These are phyloP conservation scores for Amia ocellicauda DNA, from an alignment of 2,113 vertebrate species.

Conservation along the genomic window DNA sequence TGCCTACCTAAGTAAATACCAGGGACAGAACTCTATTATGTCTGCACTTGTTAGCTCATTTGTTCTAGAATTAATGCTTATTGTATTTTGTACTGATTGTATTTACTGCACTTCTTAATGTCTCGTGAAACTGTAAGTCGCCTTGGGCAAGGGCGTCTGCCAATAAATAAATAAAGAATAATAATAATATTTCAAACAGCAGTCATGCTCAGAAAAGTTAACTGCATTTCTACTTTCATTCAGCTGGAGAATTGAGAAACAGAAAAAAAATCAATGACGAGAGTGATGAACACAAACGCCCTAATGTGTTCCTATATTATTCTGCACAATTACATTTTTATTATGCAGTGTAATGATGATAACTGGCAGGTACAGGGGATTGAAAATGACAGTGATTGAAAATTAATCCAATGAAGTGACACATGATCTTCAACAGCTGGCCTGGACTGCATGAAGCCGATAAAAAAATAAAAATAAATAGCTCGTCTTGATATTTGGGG, in stretches of 20 bases:
- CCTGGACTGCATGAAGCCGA: slow-evolving; percentile 49
- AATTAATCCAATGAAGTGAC: slow-evolving; percentile 73
- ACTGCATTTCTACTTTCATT: no score
- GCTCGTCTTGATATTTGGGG: slow-evolving; percentile 14
- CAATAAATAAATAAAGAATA: no score
- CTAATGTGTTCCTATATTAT: slow-evolving; percentile 69
- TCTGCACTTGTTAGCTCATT: no score
- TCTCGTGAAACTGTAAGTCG: no score
- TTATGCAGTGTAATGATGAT: slow-evolving; percentile 61
- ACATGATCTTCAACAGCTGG: slow-evolving; percentile 64
- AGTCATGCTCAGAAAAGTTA: no score
- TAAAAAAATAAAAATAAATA: slow-evolving; percentile 36
- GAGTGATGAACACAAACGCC: slow-evolving; percentile 60
- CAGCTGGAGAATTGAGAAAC: slow-evolving; percentile 36
- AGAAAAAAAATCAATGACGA: slow-evolving; percentile 63
- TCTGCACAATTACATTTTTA: slow-evolving; percentile 70
- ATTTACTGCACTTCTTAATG: no score
- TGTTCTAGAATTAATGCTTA: no score
- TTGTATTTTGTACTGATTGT: no score
- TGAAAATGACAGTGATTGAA: slow-evolving; percentile 63
- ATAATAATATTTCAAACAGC: no score
- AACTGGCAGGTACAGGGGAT: slow-evolving; percentile 61
- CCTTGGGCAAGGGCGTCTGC: no score
- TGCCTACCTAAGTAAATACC: no score
- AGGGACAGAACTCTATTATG: no score